Evolutionary conservation across 2,888 invertebrate species (phyloP).

Genomic region (Drosophila meridiana): DNA sequence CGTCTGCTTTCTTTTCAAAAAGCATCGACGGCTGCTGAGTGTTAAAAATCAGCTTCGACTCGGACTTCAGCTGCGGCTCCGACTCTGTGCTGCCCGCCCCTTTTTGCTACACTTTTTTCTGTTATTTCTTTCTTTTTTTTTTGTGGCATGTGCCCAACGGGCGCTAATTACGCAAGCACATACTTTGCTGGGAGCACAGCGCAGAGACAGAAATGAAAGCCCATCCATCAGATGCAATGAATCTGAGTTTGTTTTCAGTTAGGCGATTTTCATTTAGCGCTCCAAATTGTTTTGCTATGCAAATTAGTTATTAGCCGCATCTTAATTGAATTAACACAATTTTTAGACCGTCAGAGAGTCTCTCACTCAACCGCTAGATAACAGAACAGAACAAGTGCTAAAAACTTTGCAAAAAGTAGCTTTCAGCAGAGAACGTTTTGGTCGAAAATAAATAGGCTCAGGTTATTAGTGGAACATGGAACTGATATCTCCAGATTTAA

Average conservation of each 20-base stretch:
- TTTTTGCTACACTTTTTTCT: slow-evolving; percentile 56
- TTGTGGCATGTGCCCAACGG: slow-evolving; percentile 36
- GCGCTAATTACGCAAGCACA: slow-evolving; percentile 77
- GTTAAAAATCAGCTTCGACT: slow-evolving; percentile 36
- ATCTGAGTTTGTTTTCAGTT: slow-evolving; percentile 17
- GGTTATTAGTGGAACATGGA: background rate
- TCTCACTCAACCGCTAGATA: slow-evolving; percentile 4
- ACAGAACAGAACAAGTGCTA: slow-evolving; percentile 46
- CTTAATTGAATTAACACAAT: slow-evolving; percentile 77
- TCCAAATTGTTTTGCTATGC: slow-evolving; percentile 64
- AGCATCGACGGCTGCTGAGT: slow-evolving; percentile 31
- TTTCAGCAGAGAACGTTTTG: background rate
- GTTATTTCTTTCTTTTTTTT: slow-evolving; percentile 32
- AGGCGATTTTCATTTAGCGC: slow-evolving; percentile 59
- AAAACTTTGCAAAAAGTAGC: slow-evolving; percentile 42
- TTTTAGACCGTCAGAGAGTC: slow-evolving; percentile 23
- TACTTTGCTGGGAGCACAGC: slow-evolving; percentile 29
- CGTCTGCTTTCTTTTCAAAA: slow-evolving; percentile 57
- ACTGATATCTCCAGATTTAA: background rate
- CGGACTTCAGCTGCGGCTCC: slow-evolving; percentile 26
- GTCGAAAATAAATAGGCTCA: background rate
- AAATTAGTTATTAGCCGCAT: slow-evolving; percentile 65
- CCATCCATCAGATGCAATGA: slow-evolving; percentile 17
- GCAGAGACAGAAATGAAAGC: slow-evolving; percentile 46
- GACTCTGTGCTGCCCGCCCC: slow-evolving; percentile 31